Conservation (phyloP, 2,797 vertebrate genomes). For the Acestrorhynchus altus region DNA sequence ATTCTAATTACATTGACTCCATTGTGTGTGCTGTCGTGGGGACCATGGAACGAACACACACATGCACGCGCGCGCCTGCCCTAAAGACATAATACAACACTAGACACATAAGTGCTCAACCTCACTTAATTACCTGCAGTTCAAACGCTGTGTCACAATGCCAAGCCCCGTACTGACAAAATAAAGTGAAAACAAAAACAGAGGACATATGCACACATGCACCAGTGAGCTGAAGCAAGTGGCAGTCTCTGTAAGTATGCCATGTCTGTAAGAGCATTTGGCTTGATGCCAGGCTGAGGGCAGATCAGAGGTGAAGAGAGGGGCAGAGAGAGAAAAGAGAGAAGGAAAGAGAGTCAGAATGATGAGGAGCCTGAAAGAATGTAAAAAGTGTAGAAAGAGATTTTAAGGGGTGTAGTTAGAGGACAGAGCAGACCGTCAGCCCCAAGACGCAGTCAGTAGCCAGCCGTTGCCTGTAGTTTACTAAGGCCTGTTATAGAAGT, state of each 20-base stretch:
- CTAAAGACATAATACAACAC: conserved; percentile 41
- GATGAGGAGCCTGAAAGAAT: conserved; percentile 4
- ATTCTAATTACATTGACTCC: conserved; percentile 78
- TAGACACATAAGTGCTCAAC: conserved; percentile 28
- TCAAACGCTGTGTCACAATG: conserved; percentile 29
- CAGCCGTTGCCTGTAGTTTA: too few species aligned
- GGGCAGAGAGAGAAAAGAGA: background rate
- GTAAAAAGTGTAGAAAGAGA: conserved; percentile 30
- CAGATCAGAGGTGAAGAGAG: conserved; percentile 25
- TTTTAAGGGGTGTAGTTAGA: conserved; percentile 39
- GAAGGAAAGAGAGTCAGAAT: background rate
- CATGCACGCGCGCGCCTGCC: conserved; percentile 23
- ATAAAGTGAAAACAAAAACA: conserved; percentile 33
- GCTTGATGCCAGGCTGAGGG: conserved; percentile 30
- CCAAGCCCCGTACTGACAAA: conserved; percentile 22
- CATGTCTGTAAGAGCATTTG: conserved; percentile 15
- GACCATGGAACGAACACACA: conserved; percentile 13
- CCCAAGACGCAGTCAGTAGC: too few species aligned
- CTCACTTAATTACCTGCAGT: conserved; percentile 41
- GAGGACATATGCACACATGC: conserved; percentile 22
- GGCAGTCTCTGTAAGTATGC: conserved; percentile 4
- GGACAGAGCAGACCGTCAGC: background rate
- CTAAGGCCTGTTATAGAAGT: too few species aligned
- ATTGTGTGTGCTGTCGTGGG: conserved; percentile 57
- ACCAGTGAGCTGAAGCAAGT: background rate